Conservation (phyloP, 2,113 vertebrate genomes). For the Gymnogyps californianus region DNA sequence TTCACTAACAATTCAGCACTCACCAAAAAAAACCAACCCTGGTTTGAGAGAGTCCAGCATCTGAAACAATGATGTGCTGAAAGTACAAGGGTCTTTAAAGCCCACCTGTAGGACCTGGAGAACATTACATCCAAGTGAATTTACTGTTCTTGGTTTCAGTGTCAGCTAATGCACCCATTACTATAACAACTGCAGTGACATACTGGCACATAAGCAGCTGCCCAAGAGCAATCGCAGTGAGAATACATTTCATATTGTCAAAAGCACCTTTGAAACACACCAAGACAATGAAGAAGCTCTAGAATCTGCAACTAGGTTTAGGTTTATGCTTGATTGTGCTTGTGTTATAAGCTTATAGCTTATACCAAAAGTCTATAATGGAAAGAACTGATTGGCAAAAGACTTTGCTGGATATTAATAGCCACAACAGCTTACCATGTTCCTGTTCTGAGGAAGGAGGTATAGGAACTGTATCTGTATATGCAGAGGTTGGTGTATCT, state of each 20-base stretch:
- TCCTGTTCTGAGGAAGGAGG: conserved; percentile 75
- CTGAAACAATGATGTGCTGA: background rate
- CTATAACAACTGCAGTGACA: background rate
- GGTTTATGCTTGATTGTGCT: background rate
- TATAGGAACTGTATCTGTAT: background rate
- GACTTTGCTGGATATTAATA: background rate
- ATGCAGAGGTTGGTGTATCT: conserved; percentile 19
- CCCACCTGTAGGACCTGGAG: background rate
- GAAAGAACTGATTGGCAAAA: background rate
- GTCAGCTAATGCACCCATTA: background rate
- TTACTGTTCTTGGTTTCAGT: background rate
- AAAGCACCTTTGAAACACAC: background rate
- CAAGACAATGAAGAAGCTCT: background rate
- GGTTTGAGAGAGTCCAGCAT: background rate
- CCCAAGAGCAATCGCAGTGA: background rate
- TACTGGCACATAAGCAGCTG: background rate
- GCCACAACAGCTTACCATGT: conserved; percentile 73
- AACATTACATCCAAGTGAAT: background rate
- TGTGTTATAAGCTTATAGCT: background rate
- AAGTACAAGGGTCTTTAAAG: background rate
- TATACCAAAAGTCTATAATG: background rate
- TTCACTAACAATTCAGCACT: background rate
- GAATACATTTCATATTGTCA: background rate
- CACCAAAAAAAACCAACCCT: background rate
- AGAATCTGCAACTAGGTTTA: background rate